Percentiles rank a stretch among this genome's conserved stretches.
Conservation (phyloP, 1,140 invertebrate genomes). For the Andricus grossulariae region DNA sequence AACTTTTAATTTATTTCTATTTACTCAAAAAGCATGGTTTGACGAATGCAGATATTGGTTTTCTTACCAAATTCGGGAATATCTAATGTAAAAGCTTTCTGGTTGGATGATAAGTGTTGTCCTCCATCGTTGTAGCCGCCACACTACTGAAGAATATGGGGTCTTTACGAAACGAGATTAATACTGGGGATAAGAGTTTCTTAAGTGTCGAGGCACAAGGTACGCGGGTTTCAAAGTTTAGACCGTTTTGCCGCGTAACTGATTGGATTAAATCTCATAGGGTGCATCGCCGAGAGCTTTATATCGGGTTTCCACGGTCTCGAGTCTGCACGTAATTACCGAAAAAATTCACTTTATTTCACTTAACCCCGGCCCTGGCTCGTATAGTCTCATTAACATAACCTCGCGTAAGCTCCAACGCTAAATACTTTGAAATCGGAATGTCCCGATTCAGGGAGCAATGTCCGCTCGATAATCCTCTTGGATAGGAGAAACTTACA, state of each 20-base stretch:
- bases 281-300: slow-evolving; percentile 33
- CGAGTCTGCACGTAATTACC: background rate
- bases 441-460: slow-evolving; percentile 2
- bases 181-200: slow-evolving; percentile 52
- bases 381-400: slow-evolving; percentile 23
- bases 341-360: slow-evolving; percentile 33
- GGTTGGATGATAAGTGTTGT: slow-evolving; percentile 12
- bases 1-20: background rate
- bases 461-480: background rate
- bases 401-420: background rate
- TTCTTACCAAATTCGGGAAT: background rate
- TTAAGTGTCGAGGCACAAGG: slow-evolving; percentile 40
- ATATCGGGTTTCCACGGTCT: slow-evolving; percentile 28
- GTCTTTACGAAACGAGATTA: slow-evolving; percentile 48
- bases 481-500: background rate
- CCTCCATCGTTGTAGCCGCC: background rate
- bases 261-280: slow-evolving; percentile 49
- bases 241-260: slow-evolving; percentile 52
- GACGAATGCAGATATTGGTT: background rate
- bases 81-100: slow-evolving; percentile 2
- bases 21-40: background rate
- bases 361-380: background rate
- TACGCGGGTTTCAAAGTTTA: slow-evolving; percentile 47
- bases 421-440: slow-evolving; percentile 12
- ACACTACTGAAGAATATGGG: too few relatives aligned